Evolutionary conservation across 2,113 vertebrate genomes (phyloP), one percentile per base, ranked within the genome.

Genomic region (Myotis brandtii): DNA sequence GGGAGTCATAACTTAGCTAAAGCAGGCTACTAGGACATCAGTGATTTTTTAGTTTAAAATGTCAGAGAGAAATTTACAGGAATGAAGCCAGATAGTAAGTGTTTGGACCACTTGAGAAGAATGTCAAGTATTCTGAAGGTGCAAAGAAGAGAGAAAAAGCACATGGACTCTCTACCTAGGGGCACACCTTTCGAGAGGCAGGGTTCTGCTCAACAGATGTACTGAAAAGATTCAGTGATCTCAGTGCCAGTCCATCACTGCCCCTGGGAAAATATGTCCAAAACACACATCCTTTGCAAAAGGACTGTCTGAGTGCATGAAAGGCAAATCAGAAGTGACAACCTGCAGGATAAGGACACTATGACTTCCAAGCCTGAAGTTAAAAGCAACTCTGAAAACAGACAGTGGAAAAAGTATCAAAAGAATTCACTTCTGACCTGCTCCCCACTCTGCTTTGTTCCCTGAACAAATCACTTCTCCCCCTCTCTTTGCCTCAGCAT

Each of bases 311-410:
- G 23, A 91, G 56, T 54, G 7, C 4, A 48, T 48, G 17, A 86
- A 34, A 94, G 25, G 6, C 27, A 64, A 48, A 46, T 72, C 25
- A 77, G 54, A 86, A 93, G 6, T 62, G 34, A 64, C 20, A 27
- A 67, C 17, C 9, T 76, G 6, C 9, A 73, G 17, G 11, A 5
- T 32, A 66, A 89, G 34, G 37, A 59, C 4, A 67, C 20, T 56
- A 1, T 91, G 67, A n/a, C 25, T 66, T 75, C 34, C 52, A 93
- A 91, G n/a, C 16, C 21, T 75, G 83, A 96, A 64, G 23, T 80
- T 86, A 76, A 95, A 89, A 94, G 37, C n/a, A 92, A 79, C 67
- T 90, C 59, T 75, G 62, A 92, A 88, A 91, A 54, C 11, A 46
- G 20, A 18, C 4, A 32, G 20, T 73, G 8, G 59, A 77, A 94